A percentile compares a stretch with the other conserved stretches of the same genome.
Evolutionary conservation across 2,888 invertebrate species (phyloP).

Genomic region (Lithophane socia): DNA sequence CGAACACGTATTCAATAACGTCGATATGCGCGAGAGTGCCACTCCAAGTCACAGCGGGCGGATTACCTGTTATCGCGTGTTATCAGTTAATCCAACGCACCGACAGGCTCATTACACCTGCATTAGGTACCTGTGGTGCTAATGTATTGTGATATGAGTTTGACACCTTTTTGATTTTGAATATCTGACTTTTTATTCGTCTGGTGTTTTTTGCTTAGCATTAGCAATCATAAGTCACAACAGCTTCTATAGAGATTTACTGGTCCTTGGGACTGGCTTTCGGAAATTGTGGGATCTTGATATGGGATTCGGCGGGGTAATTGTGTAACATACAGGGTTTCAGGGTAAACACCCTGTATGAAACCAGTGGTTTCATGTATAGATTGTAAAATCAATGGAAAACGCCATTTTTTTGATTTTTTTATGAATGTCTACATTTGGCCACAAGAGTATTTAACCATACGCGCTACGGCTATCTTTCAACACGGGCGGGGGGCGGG

Average conservation of each 20-base stretch:
- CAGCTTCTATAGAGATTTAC: too few relatives aligned
- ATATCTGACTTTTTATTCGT: neutral
- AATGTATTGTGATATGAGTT: constrained; percentile 22
- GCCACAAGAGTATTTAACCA: too few relatives aligned
- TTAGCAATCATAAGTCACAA: neutral
- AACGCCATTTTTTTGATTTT: too few relatives aligned
- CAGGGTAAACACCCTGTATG: too few relatives aligned
- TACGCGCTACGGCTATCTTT: too few relatives aligned
- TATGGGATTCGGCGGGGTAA: neutral
- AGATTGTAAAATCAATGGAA: too few relatives aligned
- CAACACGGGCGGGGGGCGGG: too few relatives aligned
- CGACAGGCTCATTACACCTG: constrained; percentile 63
- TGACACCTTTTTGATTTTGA: constrained; percentile 5
- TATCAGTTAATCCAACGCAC: constrained; percentile 75
- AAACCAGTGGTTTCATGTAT: too few relatives aligned
- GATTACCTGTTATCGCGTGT: constrained; percentile 66
- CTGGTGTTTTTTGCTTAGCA: neutral
- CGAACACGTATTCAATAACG: constrained; percentile 44
- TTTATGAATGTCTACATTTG: too few relatives aligned
- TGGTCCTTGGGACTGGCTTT: neutral
- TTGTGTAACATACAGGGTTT: too few relatives aligned
- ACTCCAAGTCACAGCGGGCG: constrained; percentile 52
- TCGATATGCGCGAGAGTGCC: constrained; percentile 55
- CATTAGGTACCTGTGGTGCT: constrained; percentile 34
- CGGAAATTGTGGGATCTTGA: neutral